Evolutionary conservation across 2,797 vertebrate genomes (phyloP), one percentile per base, ranked within the genome.

Genomic region (Phataginus tricuspis): DNA sequence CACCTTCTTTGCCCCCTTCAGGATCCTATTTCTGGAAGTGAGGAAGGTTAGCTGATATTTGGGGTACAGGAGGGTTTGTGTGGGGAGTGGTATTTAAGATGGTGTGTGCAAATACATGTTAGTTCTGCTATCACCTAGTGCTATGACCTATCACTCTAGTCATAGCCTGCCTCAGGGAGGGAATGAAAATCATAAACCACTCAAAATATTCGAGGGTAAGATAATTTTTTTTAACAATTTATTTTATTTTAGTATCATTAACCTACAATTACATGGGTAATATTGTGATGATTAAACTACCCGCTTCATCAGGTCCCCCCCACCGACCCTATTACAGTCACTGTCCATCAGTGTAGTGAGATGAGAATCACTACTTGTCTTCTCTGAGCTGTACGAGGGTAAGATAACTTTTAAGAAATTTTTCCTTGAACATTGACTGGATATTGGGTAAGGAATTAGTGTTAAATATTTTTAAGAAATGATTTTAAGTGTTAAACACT

Each of bases 171-270:
- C 92, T 90, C 37, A 31, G 34, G 49, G 42, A 91, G 29, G 77
- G 39, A 96, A 85, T 85, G 27, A 90, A 80, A 77, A 57, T 88
- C 93, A 92, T 59, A 94, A 78, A 66, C 29, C 27, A 57, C 51
- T 92, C 66, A 94, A 86, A 90, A 89, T 94, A 83, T 68, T 69
- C 18, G 10, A 96, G 63, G 29, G 27, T 79, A 92, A 91, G 34
- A 87, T 72, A 83, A 31, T 64, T 78, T 74, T n/a, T n/a, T n/a
- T n/a, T n/a, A n/a, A n/a, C n/a, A n/a, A n/a, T n/a, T n/a, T n/a
- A n/a, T n/a, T n/a, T n/a, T n/a, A n/a, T n/a, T n/a, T n/a, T n/a
- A n/a, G n/a, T n/a, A n/a, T n/a, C n/a, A n/a, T n/a, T n/a, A n/a
- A n/a, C n/a, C n/a, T n/a, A n/a, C n/a, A n/a, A n/a, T n/a, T n/a